phyloP scores from a whole-genome alignment of 2,113 vertebrate genomes.

The Hemiscyllium ocellatum region DNA sequence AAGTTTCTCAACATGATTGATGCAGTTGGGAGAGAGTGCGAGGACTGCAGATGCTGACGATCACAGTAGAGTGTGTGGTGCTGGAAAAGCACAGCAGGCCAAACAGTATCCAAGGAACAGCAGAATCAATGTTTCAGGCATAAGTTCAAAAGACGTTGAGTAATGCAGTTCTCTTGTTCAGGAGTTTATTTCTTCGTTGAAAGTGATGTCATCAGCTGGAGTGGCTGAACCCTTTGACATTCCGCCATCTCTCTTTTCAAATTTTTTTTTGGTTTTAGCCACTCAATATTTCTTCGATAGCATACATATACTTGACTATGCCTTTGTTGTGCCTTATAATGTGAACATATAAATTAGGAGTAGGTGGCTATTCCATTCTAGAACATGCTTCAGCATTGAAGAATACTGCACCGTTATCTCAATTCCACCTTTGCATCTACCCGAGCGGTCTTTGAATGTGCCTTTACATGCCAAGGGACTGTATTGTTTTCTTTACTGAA shows the following conservation, averaged over 20 bases:
- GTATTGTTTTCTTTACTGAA: background rate
- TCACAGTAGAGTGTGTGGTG: no score
- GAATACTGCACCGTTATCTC: background rate
- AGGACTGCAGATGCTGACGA: no score
- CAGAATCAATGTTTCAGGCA: no score
- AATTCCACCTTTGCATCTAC: no score
- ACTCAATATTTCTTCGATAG: background rate
- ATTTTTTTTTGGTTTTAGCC: background rate
- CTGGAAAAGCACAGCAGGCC: no score
- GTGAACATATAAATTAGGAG: background rate
- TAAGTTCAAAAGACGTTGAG: no score
- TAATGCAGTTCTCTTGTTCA: background rate
- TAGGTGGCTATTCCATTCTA: no score
- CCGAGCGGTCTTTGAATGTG: no score
- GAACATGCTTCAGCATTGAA: no score
- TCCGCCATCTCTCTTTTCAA: background rate
- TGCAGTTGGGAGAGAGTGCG: no score
- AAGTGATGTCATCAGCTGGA: background rate
- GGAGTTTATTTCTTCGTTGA: background rate
- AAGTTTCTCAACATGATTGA: background rate
- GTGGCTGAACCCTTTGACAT: background rate
- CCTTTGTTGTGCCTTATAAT: background rate
- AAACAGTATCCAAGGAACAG: no score
- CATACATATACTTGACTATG: background rate
- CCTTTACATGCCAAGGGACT: no score